Evolutionary conservation across 2,113 vertebrate species (phyloP).

Genomic region (Tragelaphus scriptus): DNA sequence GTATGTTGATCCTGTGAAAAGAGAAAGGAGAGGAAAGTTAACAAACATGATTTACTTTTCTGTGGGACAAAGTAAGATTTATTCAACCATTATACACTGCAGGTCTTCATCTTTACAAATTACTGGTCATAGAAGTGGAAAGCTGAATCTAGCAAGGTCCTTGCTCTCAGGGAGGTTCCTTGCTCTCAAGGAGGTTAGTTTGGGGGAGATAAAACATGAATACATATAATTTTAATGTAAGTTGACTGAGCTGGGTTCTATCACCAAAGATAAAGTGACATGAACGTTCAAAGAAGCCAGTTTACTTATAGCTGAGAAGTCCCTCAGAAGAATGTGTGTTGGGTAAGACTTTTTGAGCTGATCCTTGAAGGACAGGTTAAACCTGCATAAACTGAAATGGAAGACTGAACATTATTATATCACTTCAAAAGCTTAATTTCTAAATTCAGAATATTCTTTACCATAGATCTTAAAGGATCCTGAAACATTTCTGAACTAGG

Average conservation of each 20-base stretch:
- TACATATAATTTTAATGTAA: not conserved
- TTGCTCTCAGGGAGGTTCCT: not conserved
- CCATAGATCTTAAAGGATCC: not conserved
- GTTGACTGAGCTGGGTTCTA: not conserved
- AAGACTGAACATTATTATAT: not conserved
- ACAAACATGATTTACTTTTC: not conserved
- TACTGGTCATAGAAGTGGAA: not conserved
- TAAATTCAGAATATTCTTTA: not conserved
- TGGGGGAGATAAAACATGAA: not conserved
- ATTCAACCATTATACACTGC: not conserved
- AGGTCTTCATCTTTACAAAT: not conserved
- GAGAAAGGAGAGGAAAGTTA: slow-evolving; percentile 40
- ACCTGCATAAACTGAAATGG: not conserved
- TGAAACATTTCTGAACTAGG: slow-evolving; percentile 1
- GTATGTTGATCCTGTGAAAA: slow-evolving; percentile 89
- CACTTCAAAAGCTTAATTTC: slow-evolving; percentile 29
- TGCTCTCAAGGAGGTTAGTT: not conserved
- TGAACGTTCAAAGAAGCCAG: not conserved
- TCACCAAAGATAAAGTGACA: not conserved
- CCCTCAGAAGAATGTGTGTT: not conserved
- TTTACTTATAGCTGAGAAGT: not conserved
- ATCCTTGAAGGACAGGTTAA: not conserved
- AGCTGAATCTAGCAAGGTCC: not conserved
- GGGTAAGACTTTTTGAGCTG: not conserved
- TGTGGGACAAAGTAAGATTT: not conserved